Evolutionary conservation across 2,888 invertebrate species (phyloP), one percentile per base, ranked within the genome.

Genomic region (Fragum fragum): DNA sequence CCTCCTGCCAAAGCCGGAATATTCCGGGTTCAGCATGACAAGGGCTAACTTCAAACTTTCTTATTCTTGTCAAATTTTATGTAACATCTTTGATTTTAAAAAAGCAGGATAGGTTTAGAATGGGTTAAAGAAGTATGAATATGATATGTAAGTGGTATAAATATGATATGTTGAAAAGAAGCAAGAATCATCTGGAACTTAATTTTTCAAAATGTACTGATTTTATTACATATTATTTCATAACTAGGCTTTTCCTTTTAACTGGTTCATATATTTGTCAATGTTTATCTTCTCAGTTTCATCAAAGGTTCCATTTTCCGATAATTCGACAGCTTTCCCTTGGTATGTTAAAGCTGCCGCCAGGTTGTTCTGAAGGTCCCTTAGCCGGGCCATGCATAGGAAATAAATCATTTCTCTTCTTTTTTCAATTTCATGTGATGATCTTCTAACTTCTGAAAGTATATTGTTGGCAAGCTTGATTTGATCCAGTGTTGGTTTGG

Each of bases 391-490:
- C 57, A 57, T 57, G 23, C 57, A 57, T 21, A 57, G 3, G 3
- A 23, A 57, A 23, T 57, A 57, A 23, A 57, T 57, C 57, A 57
- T 57, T 57, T 57, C 57, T 57, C 57, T 57, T 26, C 57, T 57
- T 7, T 5, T 23, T n/a, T 57, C 57, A 23, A 26, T 57, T 9
- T 57, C 26, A 9, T 57, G 57, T 23, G 14, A 57, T 2, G n/a
- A 26, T 23, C 23, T 21, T 26, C 57, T n/a, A 26, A 57, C 57
- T 23, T 57, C 3, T 1, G 11, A 9, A 5, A 57, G 14, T 18
- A 57, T 57, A 7, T n/a, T 23, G 7, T 57, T 3, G 11, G 23
- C 26, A 23, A 11, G 11, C 11, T 57, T n/a, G 11, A 57, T 21
- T 7, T 57, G 23, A 18, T 57, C 26, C 23, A 6, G 3, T 18